Base-by-base conservation (phyloP, 2,113 vertebrate species). In the Chionodraco myersi region DNA sequence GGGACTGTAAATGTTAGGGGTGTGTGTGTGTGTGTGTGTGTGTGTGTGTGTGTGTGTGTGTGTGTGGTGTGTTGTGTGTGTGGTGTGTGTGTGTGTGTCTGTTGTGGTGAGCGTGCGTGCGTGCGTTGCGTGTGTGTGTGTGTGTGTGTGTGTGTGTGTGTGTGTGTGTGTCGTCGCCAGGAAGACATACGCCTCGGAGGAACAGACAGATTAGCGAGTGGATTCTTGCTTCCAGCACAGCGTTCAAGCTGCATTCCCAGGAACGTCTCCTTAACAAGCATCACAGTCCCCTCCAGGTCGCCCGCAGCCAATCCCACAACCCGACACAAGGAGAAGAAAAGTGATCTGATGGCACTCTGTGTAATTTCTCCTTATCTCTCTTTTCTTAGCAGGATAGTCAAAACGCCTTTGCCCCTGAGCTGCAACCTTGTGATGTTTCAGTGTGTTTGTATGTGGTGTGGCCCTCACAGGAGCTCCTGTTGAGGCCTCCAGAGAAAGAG, bases 151-250 rank as follows among this genome's bases (percentile, higher is more conserved):
- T 77, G 68, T 77, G 26, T 30, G 26, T 30, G 84, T 79, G 52
- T 88, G 75, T 76, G 81, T 63, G 78, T 58, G 59, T 77, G 68
- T 77, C 82, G 21, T 64, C 2, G 78, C 88, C 89, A 88, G 83
- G 72, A 93, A 90, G 91, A 89, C 77, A 80, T 72, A 58, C 72
- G 68, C 92, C 88, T 92, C 56, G 57, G 86, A 92, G 91, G 88
- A 92, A 91, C 83, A 93, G 85, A 90, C 93, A 91, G 92, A 94
- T 93, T 92, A 92, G 86, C n/a, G 80, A 59, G 73, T 79, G 67
- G 67, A 75, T 68, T 82, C 77, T 84, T 10, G 86, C 92, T 93
- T 84, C 84, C 87, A 90, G 89, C 66, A 7, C 51, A 47, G n/a
- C 67, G 7, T 61, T 92, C 84, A 77, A 81, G 82, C 75, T 61